Evolutionary conservation across 2,797 vertebrate species (phyloP), one percentile per base, ranked within the genome.

Genomic region (Poliocrania exsul): DNA sequence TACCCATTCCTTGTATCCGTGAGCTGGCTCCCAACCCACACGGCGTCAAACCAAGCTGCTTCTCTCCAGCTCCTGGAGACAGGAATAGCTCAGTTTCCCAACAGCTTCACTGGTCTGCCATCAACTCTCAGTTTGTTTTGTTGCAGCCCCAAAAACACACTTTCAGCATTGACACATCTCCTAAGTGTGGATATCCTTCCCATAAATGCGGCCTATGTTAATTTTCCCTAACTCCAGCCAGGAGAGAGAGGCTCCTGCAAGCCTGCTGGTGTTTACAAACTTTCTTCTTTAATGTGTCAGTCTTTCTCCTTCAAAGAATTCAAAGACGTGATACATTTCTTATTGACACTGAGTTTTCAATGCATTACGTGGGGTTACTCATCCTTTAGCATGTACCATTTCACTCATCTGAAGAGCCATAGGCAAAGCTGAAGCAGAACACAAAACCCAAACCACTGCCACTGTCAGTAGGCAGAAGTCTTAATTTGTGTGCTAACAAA

Each of bases 31-130:
- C 67, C 94, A 95, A 88, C 92, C 74, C 81, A 95, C 37, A 35
- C 57, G 14, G 38, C 1, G 2, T 72, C 81, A 96, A 91, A 86
- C 90, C 79, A 69, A 83, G 50, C 79, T 64, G 46, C 69, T 67
- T 72, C 77, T 87, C 84, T 67, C 72, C 47, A 88, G 61, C 81
- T 93, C 79, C 21, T 0, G 1, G 60, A 87, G 96, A 86, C 87
- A 7, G 92, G 95, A 96, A 93, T 93, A 96, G 95, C 47, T 87
- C 17, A 0, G 72, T 67, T 95, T 96, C 92, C 95, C 87, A 88
- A 72, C 0, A 50, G 42, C 67, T 88, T 91, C 67, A 82, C 71
- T 1, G 40, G 71, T 47, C 71, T 94, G 94, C 88, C 95, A 94
- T 88, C 37, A 64, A 77, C 81, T 88, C 71, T 77, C 47, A 20